Percentiles rank a stretch among this genome's conserved stretches.
phyloP scores from a whole-genome alignment of 2,113 vertebrate genomes.

The Noctilio leporinus region DNA sequence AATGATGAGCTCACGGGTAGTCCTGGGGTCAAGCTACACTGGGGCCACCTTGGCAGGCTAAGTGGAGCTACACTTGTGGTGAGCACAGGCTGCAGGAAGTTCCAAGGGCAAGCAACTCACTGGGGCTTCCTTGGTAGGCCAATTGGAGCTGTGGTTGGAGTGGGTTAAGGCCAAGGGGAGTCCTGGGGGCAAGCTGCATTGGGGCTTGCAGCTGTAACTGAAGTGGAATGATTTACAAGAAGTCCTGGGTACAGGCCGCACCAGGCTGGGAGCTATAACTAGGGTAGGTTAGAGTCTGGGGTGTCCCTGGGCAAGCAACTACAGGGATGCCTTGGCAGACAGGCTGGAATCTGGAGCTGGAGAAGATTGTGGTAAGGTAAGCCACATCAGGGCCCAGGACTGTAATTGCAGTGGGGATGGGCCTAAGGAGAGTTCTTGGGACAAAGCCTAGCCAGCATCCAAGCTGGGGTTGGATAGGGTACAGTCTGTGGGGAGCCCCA shows the following conservation, averaged over 20 bases:
- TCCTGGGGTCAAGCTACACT: background rate
- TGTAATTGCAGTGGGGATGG: background rate
- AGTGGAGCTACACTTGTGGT: background rate
- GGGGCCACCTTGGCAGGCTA: background rate
- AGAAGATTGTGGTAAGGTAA: background rate
- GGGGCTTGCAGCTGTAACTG: background rate
- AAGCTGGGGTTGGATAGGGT: background rate
- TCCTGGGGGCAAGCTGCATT: background rate
- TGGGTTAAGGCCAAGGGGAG: background rate
- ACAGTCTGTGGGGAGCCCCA: background rate
- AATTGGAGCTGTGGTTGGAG: background rate
- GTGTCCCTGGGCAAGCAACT: background rate
- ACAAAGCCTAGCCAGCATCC: background rate
- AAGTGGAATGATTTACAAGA: background rate
- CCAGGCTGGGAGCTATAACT: background rate
- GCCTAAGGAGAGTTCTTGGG: too few relatives aligned
- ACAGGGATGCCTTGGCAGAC: background rate
- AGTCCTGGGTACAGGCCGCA: background rate
- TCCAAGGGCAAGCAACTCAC: too few relatives aligned
- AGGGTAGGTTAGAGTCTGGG: background rate
- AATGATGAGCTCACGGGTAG: background rate
- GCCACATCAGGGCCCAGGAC: background rate
- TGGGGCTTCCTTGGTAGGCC: background rate
- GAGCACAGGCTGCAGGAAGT: too few relatives aligned
- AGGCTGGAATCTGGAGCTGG: background rate